Evolutionary conservation across 2,797 vertebrate genomes (phyloP).

Genomic region (Crax fasciolata): DNA sequence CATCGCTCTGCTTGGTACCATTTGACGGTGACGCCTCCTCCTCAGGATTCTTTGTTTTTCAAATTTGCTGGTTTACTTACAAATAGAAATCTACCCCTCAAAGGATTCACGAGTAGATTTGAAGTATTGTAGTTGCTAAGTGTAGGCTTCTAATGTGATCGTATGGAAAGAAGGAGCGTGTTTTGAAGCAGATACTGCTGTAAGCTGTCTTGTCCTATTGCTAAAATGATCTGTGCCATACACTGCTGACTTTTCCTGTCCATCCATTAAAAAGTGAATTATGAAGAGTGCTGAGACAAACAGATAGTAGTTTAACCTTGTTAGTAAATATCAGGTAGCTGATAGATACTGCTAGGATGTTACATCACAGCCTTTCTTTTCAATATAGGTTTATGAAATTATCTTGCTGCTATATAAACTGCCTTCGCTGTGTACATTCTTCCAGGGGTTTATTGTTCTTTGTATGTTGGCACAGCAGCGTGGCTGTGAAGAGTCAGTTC

Average conservation of each 20-base stretch:
- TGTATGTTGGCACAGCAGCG: conserved; percentile 44
- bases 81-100: conserved; percentile 34
- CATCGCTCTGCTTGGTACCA: not conserved
- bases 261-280: conserved; percentile 71
- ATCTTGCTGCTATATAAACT: conserved; percentile 56
- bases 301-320: conserved; percentile 67
- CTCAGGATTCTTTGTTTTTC: conserved; percentile 34
- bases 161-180: not conserved
- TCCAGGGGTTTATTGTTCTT: conserved; percentile 62
- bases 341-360: conserved; percentile 59
- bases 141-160: conserved; percentile 54
- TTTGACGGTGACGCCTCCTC: conserved; percentile 24
- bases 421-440: conserved; percentile 35
- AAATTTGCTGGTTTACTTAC: not conserved
- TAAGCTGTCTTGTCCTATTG: conserved; percentile 59
- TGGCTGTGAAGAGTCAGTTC: conserved; percentile 57
- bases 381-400: conserved; percentile 62
- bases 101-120: conserved; percentile 35
- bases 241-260: conserved; percentile 68
- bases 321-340: conserved; percentile 70
- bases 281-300: conserved; percentile 73
- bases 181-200: not conserved
- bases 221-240: conserved; percentile 49
- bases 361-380: conserved; percentile 58
- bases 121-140: not conserved